Conservation (phyloP, 2,113 vertebrate species). For the Hucho hucho region DNA sequence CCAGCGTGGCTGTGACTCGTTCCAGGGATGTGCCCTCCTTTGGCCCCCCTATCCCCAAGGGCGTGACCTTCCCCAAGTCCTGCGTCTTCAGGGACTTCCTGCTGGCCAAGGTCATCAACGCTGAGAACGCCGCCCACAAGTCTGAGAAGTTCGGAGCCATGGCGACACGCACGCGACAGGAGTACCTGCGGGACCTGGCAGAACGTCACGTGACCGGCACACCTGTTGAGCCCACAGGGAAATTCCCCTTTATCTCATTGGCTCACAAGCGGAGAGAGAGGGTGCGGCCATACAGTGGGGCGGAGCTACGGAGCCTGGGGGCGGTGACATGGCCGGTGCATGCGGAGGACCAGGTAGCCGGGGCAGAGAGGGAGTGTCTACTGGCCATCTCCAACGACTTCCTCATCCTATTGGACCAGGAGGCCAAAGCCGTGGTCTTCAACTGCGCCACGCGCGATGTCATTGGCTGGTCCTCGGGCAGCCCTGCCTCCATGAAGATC, state of each 20-base stretch:
- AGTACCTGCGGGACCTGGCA: slow-evolving; percentile 92
- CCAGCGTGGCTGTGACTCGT: slow-evolving; percentile 90
- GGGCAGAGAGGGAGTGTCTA: slow-evolving; percentile 87
- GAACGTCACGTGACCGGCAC: slow-evolving; percentile 95
- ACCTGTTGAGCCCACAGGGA: slow-evolving; percentile 89
- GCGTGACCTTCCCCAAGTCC: slow-evolving; percentile 94
- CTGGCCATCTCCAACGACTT: slow-evolving; percentile 91
- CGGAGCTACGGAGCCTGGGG: slow-evolving; percentile 88
- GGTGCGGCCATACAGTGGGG: slow-evolving; percentile 85
- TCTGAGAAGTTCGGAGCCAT: slow-evolving; percentile 95
- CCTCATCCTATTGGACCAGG: slow-evolving; percentile 88
- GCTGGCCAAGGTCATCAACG: slow-evolving; percentile 93
- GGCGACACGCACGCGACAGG: slow-evolving; percentile 93
- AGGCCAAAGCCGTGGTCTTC: slow-evolving; percentile 89
- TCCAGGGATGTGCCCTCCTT: slow-evolving; percentile 95
- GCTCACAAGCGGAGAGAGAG: slow-evolving; percentile 94
- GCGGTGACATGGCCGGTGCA: slow-evolving; percentile 88
- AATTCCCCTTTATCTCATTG: slow-evolving; percentile 93
- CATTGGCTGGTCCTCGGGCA: slow-evolving; percentile 91
- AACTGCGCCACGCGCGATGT: slow-evolving; percentile 93
- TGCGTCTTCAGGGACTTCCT: slow-evolving; percentile 97
- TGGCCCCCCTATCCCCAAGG: slow-evolving; percentile 92
- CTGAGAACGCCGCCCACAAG: slow-evolving; percentile 95
- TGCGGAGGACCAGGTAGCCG: slow-evolving; percentile 89
- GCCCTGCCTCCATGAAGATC: slow-evolving; percentile 87